Evolutionary conservation across 2,888 invertebrate species (phyloP).

Genomic region (Perizoma affinitatum): DNA sequence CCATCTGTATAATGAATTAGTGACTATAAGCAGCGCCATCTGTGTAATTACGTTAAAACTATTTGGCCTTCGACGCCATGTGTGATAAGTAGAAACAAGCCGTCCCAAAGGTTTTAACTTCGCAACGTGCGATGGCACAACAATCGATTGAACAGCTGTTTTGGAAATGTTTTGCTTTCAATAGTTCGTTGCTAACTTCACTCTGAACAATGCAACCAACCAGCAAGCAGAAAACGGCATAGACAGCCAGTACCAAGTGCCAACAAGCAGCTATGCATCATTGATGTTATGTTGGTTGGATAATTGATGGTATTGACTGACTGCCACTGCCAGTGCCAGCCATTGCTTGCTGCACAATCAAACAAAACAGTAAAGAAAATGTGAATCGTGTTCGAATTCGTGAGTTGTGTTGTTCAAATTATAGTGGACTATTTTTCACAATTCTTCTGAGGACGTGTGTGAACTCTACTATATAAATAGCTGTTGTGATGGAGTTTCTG

Average conservation of each 20-base stretch:
- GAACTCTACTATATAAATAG: slow-evolving; percentile 40
- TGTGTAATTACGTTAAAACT: not conserved
- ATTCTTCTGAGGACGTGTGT: slow-evolving; percentile 45
- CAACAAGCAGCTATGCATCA: too few species aligned
- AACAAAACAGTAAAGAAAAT: slow-evolving; percentile 39
- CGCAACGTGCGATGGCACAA: slow-evolving; percentile 40
- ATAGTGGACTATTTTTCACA: slow-evolving; percentile 1
- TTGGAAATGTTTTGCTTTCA: slow-evolving; percentile 52
- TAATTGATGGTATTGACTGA: too few species aligned
- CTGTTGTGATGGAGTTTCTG: slow-evolving; percentile 21
- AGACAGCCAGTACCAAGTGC: too few species aligned
- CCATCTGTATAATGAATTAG: not conserved
- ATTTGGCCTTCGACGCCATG: not conserved
- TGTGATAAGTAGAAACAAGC: too few species aligned
- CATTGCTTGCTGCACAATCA: slow-evolving; percentile 22
- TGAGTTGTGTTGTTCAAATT: slow-evolving; percentile 50
- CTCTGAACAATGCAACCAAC: not conserved
- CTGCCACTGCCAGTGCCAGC: slow-evolving; percentile 44
- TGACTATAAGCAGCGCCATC: not conserved
- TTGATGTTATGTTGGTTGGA: too few species aligned
- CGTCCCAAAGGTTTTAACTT: not conserved
- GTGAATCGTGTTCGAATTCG: slow-evolving; percentile 57
- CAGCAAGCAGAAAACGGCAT: too few species aligned
- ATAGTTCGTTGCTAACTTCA: slow-evolving; percentile 61
- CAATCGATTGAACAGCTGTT: slow-evolving; percentile 63